Evolutionary conservation across 2,797 vertebrate genomes (phyloP).

Genomic region (Sciurus carolinensis): DNA sequence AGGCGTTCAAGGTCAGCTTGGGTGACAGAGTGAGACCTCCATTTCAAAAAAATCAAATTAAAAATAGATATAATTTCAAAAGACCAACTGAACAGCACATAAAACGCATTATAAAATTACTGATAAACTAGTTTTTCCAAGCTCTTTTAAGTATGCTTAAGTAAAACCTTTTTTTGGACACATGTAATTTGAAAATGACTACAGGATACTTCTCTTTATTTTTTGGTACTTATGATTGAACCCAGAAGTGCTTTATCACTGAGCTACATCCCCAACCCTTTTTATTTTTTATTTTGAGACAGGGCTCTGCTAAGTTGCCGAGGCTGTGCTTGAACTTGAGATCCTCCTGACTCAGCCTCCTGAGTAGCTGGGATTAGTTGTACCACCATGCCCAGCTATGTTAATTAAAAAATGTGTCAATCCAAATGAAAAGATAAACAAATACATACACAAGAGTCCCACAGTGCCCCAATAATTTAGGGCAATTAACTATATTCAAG

Average conservation of each 20-base stretch:
- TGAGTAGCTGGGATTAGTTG: no score
- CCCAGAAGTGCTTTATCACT: no score
- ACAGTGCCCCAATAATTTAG: not conserved
- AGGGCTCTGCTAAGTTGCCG: no score
- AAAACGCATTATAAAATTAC: conserved; percentile 48
- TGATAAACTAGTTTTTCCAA: conserved; percentile 56
- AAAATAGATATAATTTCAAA: conserved; percentile 42
- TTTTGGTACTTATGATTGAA: not conserved
- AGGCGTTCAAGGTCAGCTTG: not conserved
- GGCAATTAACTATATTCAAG: not conserved
- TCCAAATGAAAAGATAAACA: conserved; percentile 43
- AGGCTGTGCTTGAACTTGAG: no score
- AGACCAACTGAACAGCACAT: conserved; percentile 44
- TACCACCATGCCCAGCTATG: not conserved
- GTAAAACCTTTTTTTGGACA: conserved; percentile 4
- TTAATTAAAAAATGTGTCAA: conserved; percentile 61
- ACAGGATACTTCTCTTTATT: not conserved
- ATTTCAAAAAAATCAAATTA: not conserved
- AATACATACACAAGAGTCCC: not conserved
- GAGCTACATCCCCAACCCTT: no score
- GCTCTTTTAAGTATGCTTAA: conserved; percentile 48
- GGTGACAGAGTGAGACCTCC: not conserved
- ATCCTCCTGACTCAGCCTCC: no score
- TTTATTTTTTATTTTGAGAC: no score
- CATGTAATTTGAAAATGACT: conserved; percentile 39